Percentiles rank a stretch among this genome's conserved stretches.
Evolutionary conservation across 2,888 invertebrate genomes (phyloP).

Genomic region (Hemithea aestivaria): DNA sequence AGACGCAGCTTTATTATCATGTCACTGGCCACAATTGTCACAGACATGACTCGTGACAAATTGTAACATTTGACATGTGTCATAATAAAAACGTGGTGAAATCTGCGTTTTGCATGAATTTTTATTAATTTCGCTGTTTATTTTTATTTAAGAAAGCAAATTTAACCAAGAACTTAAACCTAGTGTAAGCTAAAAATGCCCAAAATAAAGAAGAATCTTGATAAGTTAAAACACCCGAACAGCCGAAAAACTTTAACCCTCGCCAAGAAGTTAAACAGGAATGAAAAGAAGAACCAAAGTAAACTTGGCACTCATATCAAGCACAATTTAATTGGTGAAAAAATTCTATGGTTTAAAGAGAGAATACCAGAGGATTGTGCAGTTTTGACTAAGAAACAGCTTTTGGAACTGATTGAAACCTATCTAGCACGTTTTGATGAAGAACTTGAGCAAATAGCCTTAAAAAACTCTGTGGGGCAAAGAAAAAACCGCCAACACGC

Average conservation of each 20-base stretch:
- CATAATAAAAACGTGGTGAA: no score
- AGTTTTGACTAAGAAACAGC: conserved; percentile 80
- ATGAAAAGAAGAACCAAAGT: conserved; percentile 77
- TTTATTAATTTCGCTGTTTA: no score
- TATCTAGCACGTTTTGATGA: conserved; percentile 82
- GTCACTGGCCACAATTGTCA: no score
- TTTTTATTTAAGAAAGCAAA: no score
- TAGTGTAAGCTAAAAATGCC: conserved; percentile 47
- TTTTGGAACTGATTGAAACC: conserved; percentile 77
- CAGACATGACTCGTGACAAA: no score
- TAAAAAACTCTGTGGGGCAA: conserved; percentile 88
- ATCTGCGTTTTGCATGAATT: no score
- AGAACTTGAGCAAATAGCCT: conserved; percentile 86
- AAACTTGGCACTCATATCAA: conserved; percentile 84
- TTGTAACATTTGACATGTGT: no score
- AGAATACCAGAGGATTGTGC: conserved; percentile 77
- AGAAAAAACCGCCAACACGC: conserved; percentile 88
- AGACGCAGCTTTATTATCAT: no score
- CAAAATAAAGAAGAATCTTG: conserved; percentile 56
- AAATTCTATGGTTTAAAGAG: conserved; percentile 87
- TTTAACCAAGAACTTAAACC: conserved; percentile 1
- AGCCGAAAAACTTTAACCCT: conserved; percentile 89
- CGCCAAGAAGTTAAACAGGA: conserved; percentile 84
- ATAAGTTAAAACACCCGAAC: conserved; percentile 88
- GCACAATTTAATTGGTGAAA: conserved; percentile 86